These are phyloP conservation scores for Steinernema feltiae DNA, from an alignment of 1,140 invertebrate species.

Conservation along the genomic window DNA sequence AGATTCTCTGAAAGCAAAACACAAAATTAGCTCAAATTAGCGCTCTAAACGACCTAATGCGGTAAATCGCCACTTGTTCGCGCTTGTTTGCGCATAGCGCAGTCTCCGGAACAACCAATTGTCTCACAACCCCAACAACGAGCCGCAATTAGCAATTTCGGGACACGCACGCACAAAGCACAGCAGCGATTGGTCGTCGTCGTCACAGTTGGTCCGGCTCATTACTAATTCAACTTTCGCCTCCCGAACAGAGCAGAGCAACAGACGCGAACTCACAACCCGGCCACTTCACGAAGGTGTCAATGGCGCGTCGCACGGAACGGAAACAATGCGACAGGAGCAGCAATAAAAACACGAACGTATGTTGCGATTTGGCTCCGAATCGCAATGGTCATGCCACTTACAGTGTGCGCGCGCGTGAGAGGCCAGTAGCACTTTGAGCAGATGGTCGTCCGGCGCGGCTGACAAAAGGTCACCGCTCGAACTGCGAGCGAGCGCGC, in stretches of 20 bases:
- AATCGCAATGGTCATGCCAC: background rate
- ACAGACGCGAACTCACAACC: no score
- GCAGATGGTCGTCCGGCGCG: conserved; percentile 1
- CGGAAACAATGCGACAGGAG: background rate
- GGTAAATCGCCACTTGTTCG: no score
- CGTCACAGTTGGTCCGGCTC: background rate
- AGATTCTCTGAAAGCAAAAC: background rate
- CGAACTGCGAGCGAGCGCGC: background rate
- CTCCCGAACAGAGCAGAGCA: no score
- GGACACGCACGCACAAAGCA: background rate
- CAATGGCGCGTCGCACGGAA: background rate
- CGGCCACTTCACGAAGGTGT: background rate
- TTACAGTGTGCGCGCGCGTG: background rate
- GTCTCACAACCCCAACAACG: background rate
- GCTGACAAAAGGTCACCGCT: conserved; percentile 7
- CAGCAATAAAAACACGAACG: background rate
- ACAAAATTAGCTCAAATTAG: no score
- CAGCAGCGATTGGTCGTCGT: no score
- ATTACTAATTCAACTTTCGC: background rate
- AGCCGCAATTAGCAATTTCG: background rate
- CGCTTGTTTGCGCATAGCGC: background rate
- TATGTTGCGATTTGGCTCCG: background rate
- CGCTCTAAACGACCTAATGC: no score
- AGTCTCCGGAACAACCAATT: background rate
- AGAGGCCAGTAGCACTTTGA: background rate